Base-by-base conservation (phyloP, 2,888 invertebrate species). In the Imbricaverruca yamaguchii region DNA sequence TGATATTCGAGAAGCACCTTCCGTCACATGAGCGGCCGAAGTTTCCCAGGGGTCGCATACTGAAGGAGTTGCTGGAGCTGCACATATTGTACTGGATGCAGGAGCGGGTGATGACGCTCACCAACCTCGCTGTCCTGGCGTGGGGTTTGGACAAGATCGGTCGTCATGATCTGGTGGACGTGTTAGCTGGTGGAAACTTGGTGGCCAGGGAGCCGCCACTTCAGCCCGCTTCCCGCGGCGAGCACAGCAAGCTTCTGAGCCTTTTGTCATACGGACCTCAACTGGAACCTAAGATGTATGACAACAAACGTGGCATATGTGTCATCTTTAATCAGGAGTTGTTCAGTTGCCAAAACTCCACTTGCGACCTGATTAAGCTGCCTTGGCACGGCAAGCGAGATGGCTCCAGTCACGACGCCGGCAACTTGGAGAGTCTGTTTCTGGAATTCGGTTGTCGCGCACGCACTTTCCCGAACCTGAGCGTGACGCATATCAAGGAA, bases 301-400 rank as follows among this genome's bases (percentile, higher is more conserved):
- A 53, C 15, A 74, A 74, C 21, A 8, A 13, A 11, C 4, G 8
- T 1, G 74, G 74, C 1, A 21, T 74, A 1, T 74, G 74, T 21
- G 55, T 74, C 39, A 74, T 74, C 55, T 74, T 74, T 55, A 74
- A 74, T 21, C 55, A 55, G 55, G 74, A 74, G 74, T 55, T 21
- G 18, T 74, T 74, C 39, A 8, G 4, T 7, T 74, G 74, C 53
- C 0, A 0, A 10, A 18, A 74, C 53, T 3, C 1, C 12, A 1
- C 3, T 7, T 74, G 74, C 55, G 55, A 8, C 1, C 74, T 74
- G 53, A 12, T 0, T 2, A 7, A 9, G 0, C 0, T 10, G 9
- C 21, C 39, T 18, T 21, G 21, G 21, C 74, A 74, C 55, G 74
- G 74, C 7, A 7, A 11, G 39, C 74, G 74, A 7, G 11, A 18